Conservation (phyloP, 2,113 vertebrate species). For the Ophthalmolycus amberensis region DNA sequence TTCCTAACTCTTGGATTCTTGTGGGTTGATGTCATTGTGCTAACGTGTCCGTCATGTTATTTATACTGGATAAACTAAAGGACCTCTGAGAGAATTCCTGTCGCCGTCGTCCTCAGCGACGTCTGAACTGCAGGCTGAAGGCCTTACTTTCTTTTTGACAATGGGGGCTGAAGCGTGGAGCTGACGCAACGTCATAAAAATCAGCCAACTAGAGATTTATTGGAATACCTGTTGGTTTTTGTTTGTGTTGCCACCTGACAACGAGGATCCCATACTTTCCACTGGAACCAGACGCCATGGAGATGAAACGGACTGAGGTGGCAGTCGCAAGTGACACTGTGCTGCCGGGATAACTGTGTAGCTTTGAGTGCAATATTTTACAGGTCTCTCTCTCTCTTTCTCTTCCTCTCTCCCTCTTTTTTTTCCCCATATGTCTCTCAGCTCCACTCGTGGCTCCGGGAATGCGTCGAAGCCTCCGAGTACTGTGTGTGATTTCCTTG, state of each 20-base stretch:
- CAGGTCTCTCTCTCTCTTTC: constrained; percentile 62
- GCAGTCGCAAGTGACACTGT: constrained; percentile 74
- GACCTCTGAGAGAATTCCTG: constrained; percentile 70
- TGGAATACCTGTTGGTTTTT: constrained; percentile 79
- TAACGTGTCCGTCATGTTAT: constrained; percentile 83
- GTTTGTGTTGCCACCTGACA: constrained; percentile 77
- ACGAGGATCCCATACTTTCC: constrained; percentile 80
- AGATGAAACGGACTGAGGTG: constrained; percentile 75
- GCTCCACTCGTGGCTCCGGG: constrained; percentile 56
- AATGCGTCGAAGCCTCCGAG: constrained; percentile 66
- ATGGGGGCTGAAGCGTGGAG: constrained; percentile 65
- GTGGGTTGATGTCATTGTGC: constrained; percentile 80
- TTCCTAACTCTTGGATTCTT: constrained; percentile 81
- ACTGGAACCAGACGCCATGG: constrained; percentile 81
- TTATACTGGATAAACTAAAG: constrained; percentile 86
- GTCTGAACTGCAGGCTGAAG: constrained; percentile 74
- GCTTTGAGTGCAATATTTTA: constrained; percentile 87
- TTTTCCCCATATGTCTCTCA: constrained; percentile 58
- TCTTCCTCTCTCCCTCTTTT: not conserved
- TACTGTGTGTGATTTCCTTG: constrained; percentile 65
- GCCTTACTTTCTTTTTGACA: constrained; percentile 68
- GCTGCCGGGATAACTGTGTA: constrained; percentile 76
- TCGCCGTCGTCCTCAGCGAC: constrained; percentile 66
- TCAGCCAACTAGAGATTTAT: constrained; percentile 78
- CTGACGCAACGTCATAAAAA: constrained; percentile 76